A percentile compares a stretch with the other conserved stretches of the same genome.
These are phyloP conservation scores for Cartodere bifasciata DNA, from an alignment of 2,888 invertebrate genomes.

Conservation along the genomic window DNA sequence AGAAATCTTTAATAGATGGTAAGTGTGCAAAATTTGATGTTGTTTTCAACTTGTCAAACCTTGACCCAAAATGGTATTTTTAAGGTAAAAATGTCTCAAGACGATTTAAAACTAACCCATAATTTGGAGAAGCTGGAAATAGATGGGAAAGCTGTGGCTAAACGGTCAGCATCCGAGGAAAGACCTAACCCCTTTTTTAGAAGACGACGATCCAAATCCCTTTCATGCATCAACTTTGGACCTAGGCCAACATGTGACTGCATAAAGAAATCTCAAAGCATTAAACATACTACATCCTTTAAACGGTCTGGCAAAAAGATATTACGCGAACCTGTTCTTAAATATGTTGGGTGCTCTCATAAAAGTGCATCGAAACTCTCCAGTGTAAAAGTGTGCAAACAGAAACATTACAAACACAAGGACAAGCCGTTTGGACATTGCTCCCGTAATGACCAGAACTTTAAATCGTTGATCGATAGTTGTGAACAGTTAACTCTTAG, in stretches of 20 bases:
- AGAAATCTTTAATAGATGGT: conserved; percentile 17
- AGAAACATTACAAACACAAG: conserved; percentile 12
- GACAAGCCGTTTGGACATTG: conserved; percentile 28
- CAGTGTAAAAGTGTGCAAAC: too few relatives aligned
- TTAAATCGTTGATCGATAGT: conserved; percentile 31
- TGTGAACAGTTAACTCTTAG: conserved; percentile 32
- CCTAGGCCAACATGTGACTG: conserved; percentile 26
- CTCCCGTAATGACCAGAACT: conserved; percentile 27
- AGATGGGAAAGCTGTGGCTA: conserved; percentile 17
- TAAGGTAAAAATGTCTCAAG: conserved; percentile 29
- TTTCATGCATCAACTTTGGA: conserved; percentile 31
- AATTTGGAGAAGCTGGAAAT: conserved; percentile 32
- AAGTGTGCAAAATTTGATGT: conserved; percentile 11
- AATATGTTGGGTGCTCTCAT: conserved; percentile 34
- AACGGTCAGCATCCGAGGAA: conserved; percentile 15
- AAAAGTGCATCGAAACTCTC: conserved; percentile 13
- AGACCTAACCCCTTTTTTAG: conserved; percentile 29
- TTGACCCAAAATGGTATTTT: conserved; percentile 17
- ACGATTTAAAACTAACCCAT: conserved; percentile 28
- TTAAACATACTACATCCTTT: conserved; percentile 27
- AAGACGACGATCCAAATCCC: conserved; percentile 31
- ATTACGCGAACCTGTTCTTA: conserved; percentile 44
- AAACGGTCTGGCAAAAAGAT: conserved; percentile 34
- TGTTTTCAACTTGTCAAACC: conserved; percentile 19
- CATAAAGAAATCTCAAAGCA: conserved; percentile 20